Evolutionary conservation across 1,140 invertebrate genomes (phyloP).

Genomic region (Cyclina sinensis): DNA sequence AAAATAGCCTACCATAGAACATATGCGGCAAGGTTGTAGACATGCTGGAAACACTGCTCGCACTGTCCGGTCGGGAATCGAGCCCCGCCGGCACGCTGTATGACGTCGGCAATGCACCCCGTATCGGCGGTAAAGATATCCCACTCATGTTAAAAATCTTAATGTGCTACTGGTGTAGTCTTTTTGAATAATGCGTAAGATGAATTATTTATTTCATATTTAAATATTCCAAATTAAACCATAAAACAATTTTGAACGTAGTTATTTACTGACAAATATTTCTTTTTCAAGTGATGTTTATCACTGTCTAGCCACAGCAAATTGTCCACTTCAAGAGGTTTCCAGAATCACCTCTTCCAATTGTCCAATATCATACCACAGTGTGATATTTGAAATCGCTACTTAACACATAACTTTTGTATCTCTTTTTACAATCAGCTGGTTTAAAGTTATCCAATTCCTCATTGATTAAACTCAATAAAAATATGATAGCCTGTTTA

Average conservation of each 20-base stretch:
- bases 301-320: too few relatives aligned
- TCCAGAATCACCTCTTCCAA: not conserved
- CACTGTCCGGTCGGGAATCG: constrained; percentile 67
- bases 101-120: constrained; percentile 62
- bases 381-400: not conserved
- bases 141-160: constrained; percentile 59
- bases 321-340: not conserved
- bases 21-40: constrained; percentile 62
- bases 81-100: constrained; percentile 57
- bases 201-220: not conserved
- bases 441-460: constrained; percentile 37
- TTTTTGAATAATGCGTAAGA: not conserved
- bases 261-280: not conserved
- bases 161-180: not conserved
- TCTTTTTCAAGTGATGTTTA: too few relatives aligned
- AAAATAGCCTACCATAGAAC: constrained; percentile 66
- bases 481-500: constrained; percentile 29
- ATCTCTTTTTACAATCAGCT: constrained; percentile 30
- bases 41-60: constrained; percentile 54
- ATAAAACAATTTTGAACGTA: not conserved
- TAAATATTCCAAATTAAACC: not conserved
- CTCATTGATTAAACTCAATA: constrained; percentile 23
- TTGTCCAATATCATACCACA: not conserved
- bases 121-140: constrained; percentile 67
- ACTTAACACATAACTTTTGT: not conserved